Evolutionary conservation across 1,140 invertebrate species (phyloP).

Genomic region (Leptinotarsa undecemlineata): DNA sequence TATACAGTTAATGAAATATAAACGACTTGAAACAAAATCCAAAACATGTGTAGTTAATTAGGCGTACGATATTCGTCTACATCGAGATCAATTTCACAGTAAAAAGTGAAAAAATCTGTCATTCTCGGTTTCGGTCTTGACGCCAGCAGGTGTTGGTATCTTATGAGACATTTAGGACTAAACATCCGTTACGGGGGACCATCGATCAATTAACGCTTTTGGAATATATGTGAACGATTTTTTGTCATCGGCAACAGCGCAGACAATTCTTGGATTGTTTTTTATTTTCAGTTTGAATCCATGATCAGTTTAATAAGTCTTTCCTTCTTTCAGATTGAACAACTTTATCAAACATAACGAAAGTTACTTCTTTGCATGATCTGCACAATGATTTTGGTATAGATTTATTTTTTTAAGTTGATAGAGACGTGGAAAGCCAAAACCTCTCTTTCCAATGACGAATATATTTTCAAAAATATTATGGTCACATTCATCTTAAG

Average conservation of each 20-base stretch:
- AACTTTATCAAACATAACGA: no score
- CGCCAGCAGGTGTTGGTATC: conserved; percentile 36
- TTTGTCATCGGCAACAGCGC: neutral
- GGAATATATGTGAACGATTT: conserved; percentile 2
- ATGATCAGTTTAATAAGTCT: no score
- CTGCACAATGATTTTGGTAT: no score
- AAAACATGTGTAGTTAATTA: conserved; percentile 39
- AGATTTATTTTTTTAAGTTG: no score
- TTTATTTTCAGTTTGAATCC: no score
- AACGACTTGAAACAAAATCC: conserved; percentile 38
- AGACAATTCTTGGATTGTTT: no score
- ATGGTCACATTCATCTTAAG: no score
- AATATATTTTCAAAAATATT: no score
- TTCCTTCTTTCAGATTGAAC: no score
- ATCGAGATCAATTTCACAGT: conserved; percentile 27
- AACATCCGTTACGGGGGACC: conserved; percentile 38
- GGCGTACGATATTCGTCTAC: conserved; percentile 35
- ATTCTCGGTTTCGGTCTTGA: conserved; percentile 29
- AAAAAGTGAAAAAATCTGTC: conserved; percentile 38
- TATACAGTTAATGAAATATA: conserved; percentile 35
- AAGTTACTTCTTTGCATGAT: no score
- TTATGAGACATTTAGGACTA: conserved; percentile 31
- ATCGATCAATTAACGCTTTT: conserved; percentile 32
- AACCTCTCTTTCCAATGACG: no score
- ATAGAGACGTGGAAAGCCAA: no score